Base-by-base conservation (phyloP, 2,113 vertebrate species). In the Brachyistius frenatus region DNA sequence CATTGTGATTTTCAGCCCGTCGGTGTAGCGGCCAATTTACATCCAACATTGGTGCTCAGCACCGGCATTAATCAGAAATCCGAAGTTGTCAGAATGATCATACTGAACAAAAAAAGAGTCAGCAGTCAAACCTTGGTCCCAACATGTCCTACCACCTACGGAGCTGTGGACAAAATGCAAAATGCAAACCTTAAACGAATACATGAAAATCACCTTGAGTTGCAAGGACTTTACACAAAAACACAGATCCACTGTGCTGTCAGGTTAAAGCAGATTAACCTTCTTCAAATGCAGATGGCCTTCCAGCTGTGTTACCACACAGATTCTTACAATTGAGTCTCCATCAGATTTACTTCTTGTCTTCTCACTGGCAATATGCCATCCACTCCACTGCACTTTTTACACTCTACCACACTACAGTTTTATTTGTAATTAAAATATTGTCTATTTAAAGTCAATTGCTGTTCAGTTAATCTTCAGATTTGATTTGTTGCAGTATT, bases 381-480 rank as follows among this genome's bases (percentile, higher is more conserved):
- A 7, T 7, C 30, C 0, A 5, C 13, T 4, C n/a, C 32, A 64
- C 3, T 37, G 6, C 10, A 46, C 32, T 61, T 36, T 11, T 47
- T 47, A 16, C 31, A 41, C 47, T n/a, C 36, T 31, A 10, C 11
- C n/a, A 7, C 49, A 52, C 15, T 16, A 52, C 31, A 31, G 11
- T n/a, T 44, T 36, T 23, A 23, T 23, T 60, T 66, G 3, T 66
- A 35, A 53, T 60, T 60, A 13, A 31, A 66, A 16, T 53, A 15
- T 14, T 9, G 30, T 14, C 9, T 23, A 66, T 5, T 63, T 54
- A 35, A 68, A 64, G 37, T 32, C 47, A 63, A 33, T 15, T 31
- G 52, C 52, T 30, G 33, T 77, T 44, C 74, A 78, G 47, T 53
- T 52, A 35, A 74, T 78, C 60, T 73, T 23, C 47, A 64, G 4